phyloP scores from a whole-genome alignment of 1,140 invertebrate species.

The Orussus abietinus region DNA sequence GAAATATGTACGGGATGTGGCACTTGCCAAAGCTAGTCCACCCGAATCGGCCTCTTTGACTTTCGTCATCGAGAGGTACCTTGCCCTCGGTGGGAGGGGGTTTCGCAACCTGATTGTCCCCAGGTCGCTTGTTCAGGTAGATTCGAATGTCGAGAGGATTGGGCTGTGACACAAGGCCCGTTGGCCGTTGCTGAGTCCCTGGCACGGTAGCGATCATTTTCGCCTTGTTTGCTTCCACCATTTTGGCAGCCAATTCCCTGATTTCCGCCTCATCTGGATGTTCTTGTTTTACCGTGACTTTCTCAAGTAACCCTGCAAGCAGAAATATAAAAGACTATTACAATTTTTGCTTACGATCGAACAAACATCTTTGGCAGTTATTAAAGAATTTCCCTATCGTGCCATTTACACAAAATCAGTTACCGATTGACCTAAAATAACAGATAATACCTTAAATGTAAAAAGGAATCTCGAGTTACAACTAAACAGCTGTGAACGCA shows the following conservation, averaged over 20 bases:
- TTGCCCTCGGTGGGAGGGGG: constrained; percentile 41
- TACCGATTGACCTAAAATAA: too few relatives aligned
- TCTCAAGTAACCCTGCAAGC: constrained; percentile 31
- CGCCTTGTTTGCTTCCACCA: constrained; percentile 79
- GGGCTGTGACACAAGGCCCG: constrained; percentile 30
- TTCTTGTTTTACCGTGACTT: constrained; percentile 70
- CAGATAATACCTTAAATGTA: too few relatives aligned
- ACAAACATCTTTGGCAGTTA: too few relatives aligned
- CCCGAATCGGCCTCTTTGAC: constrained; percentile 80
- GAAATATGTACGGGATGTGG: constrained; percentile 83
- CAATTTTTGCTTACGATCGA: too few relatives aligned
- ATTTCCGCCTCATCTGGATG: constrained; percentile 82
- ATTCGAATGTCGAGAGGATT: constrained; percentile 57
- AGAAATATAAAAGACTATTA: constrained; percentile 10
- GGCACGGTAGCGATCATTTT: constrained; percentile 58
- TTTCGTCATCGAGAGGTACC: constrained; percentile 67
- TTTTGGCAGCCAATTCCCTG: constrained; percentile 76
- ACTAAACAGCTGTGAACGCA: too few relatives aligned
- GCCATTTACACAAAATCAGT: too few relatives aligned
- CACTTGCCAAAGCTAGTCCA: constrained; percentile 83
- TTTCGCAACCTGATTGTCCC: constrained; percentile 25
- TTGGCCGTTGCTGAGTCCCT: constrained; percentile 34
- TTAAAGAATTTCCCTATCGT: too few relatives aligned
- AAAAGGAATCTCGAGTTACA: too few relatives aligned
- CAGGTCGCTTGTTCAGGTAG: constrained; percentile 49